phyloP scores from a whole-genome alignment of 2,888 invertebrate species.

The Melieria omissa region DNA sequence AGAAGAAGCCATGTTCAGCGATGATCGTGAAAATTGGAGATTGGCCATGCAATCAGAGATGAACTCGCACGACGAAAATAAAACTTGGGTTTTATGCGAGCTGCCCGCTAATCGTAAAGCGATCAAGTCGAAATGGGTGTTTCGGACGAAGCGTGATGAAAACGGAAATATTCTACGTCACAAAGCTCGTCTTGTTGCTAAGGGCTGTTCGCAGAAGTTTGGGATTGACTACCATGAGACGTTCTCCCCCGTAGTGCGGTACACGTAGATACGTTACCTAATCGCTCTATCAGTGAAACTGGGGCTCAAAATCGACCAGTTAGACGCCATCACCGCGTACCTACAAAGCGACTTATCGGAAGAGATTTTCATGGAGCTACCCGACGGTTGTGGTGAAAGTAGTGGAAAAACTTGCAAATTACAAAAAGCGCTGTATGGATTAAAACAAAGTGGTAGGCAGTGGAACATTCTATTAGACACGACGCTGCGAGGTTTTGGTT shows the following conservation, averaged over 20 bases:
- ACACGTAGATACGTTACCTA: conserved; percentile 25
- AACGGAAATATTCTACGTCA: too few species aligned
- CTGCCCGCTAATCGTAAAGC: conserved; percentile 1
- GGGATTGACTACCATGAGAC: conserved; percentile 19
- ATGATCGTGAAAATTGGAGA: conserved; percentile 17
- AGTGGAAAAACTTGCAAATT: not conserved
- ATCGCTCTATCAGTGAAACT: conserved; percentile 44
- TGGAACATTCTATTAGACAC: conserved; percentile 19
- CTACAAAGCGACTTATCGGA: conserved; percentile 37
- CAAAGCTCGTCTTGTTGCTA: too few species aligned
- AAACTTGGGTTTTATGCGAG: conserved; percentile 20
- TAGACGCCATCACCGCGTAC: conserved; percentile 38
- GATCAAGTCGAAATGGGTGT: too few species aligned
- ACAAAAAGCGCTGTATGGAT: not conserved
- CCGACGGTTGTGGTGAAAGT: conserved; percentile 25
- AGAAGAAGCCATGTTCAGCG: not conserved
- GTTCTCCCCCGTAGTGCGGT: conserved; percentile 24
- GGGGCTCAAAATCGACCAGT: too few species aligned
- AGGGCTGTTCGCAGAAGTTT: conserved; percentile 24
- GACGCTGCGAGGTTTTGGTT: conserved; percentile 17
- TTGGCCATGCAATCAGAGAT: conserved; percentile 13
- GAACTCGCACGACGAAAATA: too few species aligned
- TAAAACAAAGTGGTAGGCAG: conserved; percentile 15
- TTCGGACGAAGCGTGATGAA: too few species aligned
- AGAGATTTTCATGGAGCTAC: conserved; percentile 40